phyloP scores from a whole-genome alignment of 2,797 vertebrate species.

The Muscicapa comitata region DNA sequence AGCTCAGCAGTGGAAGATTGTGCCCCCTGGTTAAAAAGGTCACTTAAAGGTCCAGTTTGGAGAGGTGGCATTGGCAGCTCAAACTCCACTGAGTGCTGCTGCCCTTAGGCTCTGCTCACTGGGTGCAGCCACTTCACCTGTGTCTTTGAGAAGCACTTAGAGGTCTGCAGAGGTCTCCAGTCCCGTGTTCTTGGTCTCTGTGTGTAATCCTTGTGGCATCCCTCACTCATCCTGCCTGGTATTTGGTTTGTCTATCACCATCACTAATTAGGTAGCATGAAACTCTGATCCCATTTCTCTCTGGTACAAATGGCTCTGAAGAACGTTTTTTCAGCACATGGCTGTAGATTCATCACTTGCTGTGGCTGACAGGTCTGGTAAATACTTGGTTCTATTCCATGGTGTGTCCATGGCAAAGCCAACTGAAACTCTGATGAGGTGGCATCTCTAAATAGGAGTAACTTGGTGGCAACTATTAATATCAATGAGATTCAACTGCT shows the following conservation, averaged over 20 bases:
- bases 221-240: fast-evolving
- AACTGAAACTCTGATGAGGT: background rate
- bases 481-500: background rate
- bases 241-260: background rate
- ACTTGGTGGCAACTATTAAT: background rate
- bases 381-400: background rate
- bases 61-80: background rate
- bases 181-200: background rate
- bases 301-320: background rate
- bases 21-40: background rate
- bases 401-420: background rate
- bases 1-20: background rate
- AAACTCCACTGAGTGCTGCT: background rate
- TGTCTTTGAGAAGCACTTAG: background rate
- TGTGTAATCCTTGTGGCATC: background rate
- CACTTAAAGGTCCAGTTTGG: background rate
- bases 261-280: fast-evolving
- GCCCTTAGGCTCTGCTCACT: background rate
- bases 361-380: background rate
- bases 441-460: background rate
- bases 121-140: no score
- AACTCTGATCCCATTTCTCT: background rate
- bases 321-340: fast-evolving
- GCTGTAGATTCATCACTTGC: background rate
- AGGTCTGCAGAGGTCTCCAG: background rate